Conservation (phyloP, 2,888 invertebrate species). For the Lycophotia porphyrea region DNA sequence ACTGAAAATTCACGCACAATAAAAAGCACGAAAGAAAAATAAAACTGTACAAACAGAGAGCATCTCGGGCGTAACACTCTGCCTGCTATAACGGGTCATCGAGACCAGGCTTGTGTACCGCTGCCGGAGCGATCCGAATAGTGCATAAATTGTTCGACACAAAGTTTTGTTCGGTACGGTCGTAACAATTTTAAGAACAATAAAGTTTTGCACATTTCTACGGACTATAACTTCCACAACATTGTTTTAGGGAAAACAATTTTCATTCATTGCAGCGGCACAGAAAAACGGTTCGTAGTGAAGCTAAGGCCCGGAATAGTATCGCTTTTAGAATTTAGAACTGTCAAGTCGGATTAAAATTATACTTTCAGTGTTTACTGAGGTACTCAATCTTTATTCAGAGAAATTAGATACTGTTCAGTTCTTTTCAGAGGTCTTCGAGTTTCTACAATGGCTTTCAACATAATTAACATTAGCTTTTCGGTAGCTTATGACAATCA, state of each 20-base stretch:
- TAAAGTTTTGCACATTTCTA: conserved; percentile 44
- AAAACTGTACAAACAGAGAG: conserved; percentile 34
- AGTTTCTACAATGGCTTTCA: background rate
- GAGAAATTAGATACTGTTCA: background rate
- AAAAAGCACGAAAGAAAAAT: conserved; percentile 30
- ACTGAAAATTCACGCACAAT: conserved; percentile 32
- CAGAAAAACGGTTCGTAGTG: background rate
- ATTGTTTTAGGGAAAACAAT: conserved; percentile 24
- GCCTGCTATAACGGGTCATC: conserved; percentile 45
- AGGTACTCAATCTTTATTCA: background rate
- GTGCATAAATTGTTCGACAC: conserved; percentile 46
- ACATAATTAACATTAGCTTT: background rate
- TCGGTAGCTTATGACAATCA: background rate
- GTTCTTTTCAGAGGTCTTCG: background rate
- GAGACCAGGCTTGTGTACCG: conserved; percentile 35
- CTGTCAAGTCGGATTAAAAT: background rate
- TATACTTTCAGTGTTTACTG: background rate
- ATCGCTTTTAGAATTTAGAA: background rate
- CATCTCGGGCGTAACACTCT: conserved; percentile 46
- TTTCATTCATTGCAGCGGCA: conserved; percentile 3
- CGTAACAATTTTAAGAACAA: conserved; percentile 50
- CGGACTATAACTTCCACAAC: conserved; percentile 26
- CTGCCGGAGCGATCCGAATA: conserved; percentile 29
- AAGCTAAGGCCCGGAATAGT: background rate
- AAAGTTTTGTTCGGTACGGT: conserved; percentile 28